Evolutionary conservation across 2,888 invertebrate species (phyloP), one percentile per base, ranked within the genome.

Genomic region (Stenoptilia bipunctidactyla): DNA sequence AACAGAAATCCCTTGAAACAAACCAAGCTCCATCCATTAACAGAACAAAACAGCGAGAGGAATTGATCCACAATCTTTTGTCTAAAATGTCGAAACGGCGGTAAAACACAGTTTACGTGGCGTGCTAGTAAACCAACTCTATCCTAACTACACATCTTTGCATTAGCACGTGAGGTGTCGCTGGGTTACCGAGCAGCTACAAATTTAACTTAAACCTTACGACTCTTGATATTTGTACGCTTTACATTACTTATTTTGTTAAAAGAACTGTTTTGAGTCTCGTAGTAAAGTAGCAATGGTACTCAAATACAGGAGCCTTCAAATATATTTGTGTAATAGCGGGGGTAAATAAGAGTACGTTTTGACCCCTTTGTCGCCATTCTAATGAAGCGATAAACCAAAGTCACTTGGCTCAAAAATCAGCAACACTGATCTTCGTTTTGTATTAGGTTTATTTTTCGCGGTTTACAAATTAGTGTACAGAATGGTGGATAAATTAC

Each of bases 91-190:
- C 30, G 30, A 30, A 30, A 30, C 30, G 30, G 30, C 12, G 20
- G 20, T 30, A 9, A 30, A 30, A 3, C 30, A n/a, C n/a, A 30
- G 30, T n/a, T n/a, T 30, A 30, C 30, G 30, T 30, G 12, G 30
- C 30, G 30, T 30, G 30, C 30, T 12, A 30, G 30, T 12, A 12
- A 30, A 30, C n/a, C 12, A 12, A 9, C 30, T 47, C 65, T 67
- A 79, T 79, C 77, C 51, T 51, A 49, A 49, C 53, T 50, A 60
- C 61, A 56, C 58, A 77, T 79, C 75, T 59, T 41, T 45, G 58
- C 73, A 69, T 73, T 76, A 73, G 68, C 74, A 65, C 67, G 65
- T 61, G 56, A 75, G 72, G 76, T 69, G 79, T 76, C 60, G 66
- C 61, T 44, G 30, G 30, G 30, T 30, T 30, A 30, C 20, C 20